These are phyloP conservation scores for Paramormyrops hopkinsi DNA, from an alignment of 2,797 vertebrate genomes.

Conservation along the genomic window DNA sequence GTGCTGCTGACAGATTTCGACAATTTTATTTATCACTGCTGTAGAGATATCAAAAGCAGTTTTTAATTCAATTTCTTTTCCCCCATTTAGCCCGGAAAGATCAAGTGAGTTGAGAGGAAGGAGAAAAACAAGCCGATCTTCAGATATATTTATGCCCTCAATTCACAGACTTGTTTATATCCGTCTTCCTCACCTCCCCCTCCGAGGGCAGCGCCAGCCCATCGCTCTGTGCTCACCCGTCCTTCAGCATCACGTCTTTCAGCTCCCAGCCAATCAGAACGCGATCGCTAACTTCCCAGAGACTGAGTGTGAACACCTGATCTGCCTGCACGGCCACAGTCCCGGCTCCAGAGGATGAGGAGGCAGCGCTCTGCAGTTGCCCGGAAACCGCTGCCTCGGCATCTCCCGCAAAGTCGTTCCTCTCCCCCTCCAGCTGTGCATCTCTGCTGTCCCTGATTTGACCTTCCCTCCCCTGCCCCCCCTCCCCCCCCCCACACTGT, in stretches of 20 bases:
- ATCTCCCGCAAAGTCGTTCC: neutral
- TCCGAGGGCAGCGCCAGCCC: neutral
- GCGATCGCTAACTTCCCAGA: conserved; percentile 46
- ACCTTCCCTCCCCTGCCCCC: conserved; percentile 35
- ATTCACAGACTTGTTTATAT: conserved; percentile 53
- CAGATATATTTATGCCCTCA: conserved; percentile 45
- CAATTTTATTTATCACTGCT: conserved; percentile 62
- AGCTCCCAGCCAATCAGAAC: conserved; percentile 56
- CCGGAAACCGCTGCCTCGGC: neutral
- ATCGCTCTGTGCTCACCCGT: neutral
- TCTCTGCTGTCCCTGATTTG: conserved; percentile 20
- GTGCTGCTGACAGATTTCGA: conserved; percentile 59
- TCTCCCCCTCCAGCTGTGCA: conserved; percentile 27
- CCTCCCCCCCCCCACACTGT: neutral
- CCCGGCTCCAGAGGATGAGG: conserved; percentile 30
- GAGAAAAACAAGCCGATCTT: conserved; percentile 13
- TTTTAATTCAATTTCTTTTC: conserved; percentile 63
- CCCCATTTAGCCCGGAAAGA: conserved; percentile 49
- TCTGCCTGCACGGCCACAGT: conserved; percentile 26
- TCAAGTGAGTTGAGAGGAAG: conserved; percentile 40
- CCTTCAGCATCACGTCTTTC: conserved; percentile 45
- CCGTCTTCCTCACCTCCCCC: conserved; percentile 25
- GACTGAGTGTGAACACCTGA: conserved; percentile 41
- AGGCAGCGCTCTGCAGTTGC: conserved; percentile 13
- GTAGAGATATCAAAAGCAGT: conserved; percentile 57